These are phyloP conservation scores for Ashinkailepas kermadecensis DNA, from an alignment of 2,888 invertebrate genomes.

Conservation along the genomic window DNA sequence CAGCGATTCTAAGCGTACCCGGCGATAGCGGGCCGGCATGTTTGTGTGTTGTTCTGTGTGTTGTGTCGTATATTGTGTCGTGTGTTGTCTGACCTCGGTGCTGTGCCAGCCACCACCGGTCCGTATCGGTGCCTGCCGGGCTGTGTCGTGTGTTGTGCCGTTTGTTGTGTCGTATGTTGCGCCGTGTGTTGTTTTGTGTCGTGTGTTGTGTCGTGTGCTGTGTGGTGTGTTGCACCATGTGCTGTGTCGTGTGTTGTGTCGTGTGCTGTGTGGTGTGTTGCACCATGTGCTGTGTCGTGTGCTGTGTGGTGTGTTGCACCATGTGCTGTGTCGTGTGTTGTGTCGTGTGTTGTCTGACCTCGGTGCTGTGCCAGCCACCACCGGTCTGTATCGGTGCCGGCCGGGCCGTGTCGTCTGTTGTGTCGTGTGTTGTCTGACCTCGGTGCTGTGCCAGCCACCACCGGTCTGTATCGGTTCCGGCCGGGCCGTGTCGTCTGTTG, in stretches of 20 bases:
- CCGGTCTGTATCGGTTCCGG: neutral
- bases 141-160: neutral
- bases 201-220: neutral
- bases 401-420: no score
- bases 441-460: neutral
- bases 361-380: neutral
- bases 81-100: neutral
- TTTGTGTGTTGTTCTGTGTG: neutral
- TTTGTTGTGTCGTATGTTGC: no score
- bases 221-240: neutral
- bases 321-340: no score
- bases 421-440: neutral
- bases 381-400: neutral
- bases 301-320: no score
- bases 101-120: constrained; percentile 1
- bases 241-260: neutral
- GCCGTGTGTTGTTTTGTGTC: no score
- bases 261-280: neutral
- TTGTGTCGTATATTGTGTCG: neutral
- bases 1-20: no score
- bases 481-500: no score
- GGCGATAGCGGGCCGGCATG: no score
- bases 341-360: neutral
- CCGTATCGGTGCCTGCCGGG: neutral
- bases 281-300: neutral